Conservation (phyloP, 1,140 invertebrate genomes). For the Drosophila oshimai region DNA sequence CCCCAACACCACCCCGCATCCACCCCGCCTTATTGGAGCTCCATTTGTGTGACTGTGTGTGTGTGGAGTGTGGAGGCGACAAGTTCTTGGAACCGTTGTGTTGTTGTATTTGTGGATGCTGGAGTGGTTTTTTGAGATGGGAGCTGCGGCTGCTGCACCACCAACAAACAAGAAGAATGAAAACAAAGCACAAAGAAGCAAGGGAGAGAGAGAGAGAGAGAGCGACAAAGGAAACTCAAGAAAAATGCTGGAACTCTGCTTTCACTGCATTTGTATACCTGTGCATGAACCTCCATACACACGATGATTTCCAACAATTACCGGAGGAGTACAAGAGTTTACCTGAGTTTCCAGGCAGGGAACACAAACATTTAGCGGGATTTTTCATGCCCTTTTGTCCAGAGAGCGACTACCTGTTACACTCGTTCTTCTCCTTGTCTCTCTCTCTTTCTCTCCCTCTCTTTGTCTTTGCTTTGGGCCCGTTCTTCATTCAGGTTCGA, state of each 20-base stretch:
- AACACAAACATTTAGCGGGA: constrained; percentile 10
- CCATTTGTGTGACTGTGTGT: constrained; percentile 7
- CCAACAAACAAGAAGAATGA: neutral
- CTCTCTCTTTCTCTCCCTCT: neutral
- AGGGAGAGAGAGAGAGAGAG: neutral
- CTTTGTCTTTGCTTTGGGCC: neutral
- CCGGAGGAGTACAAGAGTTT: constrained; percentile 23
- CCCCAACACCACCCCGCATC: neutral
- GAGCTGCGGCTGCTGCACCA: constrained; percentile 18
- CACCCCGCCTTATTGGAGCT: constrained; percentile 25
- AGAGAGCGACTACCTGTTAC: constrained; percentile 63
- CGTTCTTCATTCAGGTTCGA: constrained; percentile 13
- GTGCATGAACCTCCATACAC: neutral
- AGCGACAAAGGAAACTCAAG: constrained; percentile 18
- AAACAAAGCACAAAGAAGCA: neutral
- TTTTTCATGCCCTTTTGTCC: constrained; percentile 5
- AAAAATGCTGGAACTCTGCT: constrained; percentile 33
- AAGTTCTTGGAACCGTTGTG: constrained; percentile 65
- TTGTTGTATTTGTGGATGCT: constrained; percentile 26
- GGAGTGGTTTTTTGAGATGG: constrained; percentile 1
- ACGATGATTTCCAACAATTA: constrained; percentile 45
- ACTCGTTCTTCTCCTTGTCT: constrained; percentile 28
- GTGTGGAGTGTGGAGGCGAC: constrained; percentile 20
- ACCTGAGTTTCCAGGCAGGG: constrained; percentile 27
- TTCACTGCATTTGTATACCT: constrained; percentile 55